A percentile compares a stretch with the other conserved stretches of the same genome.
Evolutionary conservation across 1,140 invertebrate species (phyloP).

Genomic region (Camponotus pennsylvanicus): DNA sequence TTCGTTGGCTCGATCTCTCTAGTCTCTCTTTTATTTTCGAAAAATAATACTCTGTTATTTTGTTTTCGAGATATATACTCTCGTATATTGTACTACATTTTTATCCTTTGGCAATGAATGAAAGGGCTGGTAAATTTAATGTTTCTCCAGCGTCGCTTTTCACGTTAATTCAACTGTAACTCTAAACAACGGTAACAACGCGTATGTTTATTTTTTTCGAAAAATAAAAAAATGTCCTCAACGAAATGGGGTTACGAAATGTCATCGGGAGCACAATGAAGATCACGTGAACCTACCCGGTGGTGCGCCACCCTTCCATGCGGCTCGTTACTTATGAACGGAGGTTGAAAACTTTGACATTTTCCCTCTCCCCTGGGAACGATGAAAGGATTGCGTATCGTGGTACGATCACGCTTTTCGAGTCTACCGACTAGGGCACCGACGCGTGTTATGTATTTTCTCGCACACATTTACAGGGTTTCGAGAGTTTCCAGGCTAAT

Average conservation of each 20-base stretch:
- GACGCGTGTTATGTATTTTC: neutral
- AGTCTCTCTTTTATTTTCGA: neutral
- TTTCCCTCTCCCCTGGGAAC: conserved; percentile 13
- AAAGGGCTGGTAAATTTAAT: neutral
- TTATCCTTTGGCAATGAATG: neutral
- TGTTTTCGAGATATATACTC: neutral
- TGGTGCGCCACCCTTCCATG: neutral
- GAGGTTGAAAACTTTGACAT: conserved; percentile 57
- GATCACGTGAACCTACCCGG: conserved; percentile 29
- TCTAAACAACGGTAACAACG: neutral
- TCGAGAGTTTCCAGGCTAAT: conserved; percentile 14
- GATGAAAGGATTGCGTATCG: conserved; percentile 19
- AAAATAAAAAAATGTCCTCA: neutral
- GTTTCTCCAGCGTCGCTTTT: neutral
- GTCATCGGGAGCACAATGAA: conserved; percentile 46
- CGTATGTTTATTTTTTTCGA: neutral
- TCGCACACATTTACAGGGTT: conserved; percentile 11
- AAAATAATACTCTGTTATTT: neutral
- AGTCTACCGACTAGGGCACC: neutral
- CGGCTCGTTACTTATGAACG: conserved; percentile 50
- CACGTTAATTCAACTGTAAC: conserved; percentile 10
- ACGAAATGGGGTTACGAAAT: conserved; percentile 45
- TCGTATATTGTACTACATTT: too few relatives aligned
- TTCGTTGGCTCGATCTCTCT: conserved; percentile 29
- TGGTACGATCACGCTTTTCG: neutral